Evolutionary conservation across 2,888 invertebrate genomes (phyloP).

Genomic region (Sinhomidia bicolor): DNA sequence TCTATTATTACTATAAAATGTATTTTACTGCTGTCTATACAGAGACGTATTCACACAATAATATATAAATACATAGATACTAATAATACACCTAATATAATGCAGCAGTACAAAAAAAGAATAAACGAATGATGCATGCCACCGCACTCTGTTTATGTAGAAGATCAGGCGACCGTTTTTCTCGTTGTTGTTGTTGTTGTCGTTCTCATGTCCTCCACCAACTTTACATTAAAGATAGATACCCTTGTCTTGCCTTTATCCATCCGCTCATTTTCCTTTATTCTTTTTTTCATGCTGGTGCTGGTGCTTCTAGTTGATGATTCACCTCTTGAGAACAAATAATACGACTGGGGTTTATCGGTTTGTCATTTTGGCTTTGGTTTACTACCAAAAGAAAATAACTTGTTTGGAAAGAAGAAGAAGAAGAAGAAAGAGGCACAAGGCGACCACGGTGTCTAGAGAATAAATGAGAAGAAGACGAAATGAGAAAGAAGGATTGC

Average conservation of each 20-base stretch:
- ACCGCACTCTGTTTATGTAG: slow-evolving; percentile 7
- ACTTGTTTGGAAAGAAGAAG: slow-evolving; percentile 44
- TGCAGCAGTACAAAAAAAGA: not conserved
- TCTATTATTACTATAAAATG: slow-evolving; percentile 30
- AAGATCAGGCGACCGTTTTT: slow-evolving; percentile 51
- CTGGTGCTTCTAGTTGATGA: slow-evolving; percentile 57
- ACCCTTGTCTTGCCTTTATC: not conserved
- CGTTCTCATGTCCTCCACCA: not conserved
- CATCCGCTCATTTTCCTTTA: slow-evolving; percentile 57
- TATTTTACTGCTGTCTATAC: slow-evolving; percentile 13
- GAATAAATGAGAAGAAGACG: slow-evolving; percentile 3
- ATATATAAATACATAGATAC: too few relatives aligned
- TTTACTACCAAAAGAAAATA: slow-evolving; percentile 72
- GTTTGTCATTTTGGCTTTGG: slow-evolving; percentile 75
- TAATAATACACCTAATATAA: slow-evolving; percentile 9
- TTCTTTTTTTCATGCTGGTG: slow-evolving; percentile 34
- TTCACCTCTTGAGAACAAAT: slow-evolving; percentile 71
- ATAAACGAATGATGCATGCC: slow-evolving; percentile 2
- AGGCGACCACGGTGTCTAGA: not conserved
- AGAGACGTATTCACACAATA: not conserved
- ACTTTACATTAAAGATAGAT: not conserved
- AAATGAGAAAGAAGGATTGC: slow-evolving; percentile 56
- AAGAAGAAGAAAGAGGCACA: slow-evolving; percentile 6
- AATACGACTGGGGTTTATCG: slow-evolving; percentile 71
- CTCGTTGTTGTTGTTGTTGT: slow-evolving; percentile 8